phyloP scores from a whole-genome alignment of 2,113 vertebrate species.

The Cheilinus undulatus region DNA sequence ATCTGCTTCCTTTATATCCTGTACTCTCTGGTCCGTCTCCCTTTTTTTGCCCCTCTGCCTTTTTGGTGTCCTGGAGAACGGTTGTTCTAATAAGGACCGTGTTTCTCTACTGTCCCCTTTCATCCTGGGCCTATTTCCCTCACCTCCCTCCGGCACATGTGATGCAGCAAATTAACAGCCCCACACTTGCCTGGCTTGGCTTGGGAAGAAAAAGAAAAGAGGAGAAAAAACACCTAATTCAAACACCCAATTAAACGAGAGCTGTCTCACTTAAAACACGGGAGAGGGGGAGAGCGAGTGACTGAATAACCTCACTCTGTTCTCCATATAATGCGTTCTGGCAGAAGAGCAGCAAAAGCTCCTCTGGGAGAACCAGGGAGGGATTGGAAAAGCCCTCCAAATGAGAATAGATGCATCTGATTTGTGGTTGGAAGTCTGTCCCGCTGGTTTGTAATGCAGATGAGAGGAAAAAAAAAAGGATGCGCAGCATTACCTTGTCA shows the following conservation, averaged over 20 bases:
- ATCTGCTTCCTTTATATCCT: constrained; percentile 53
- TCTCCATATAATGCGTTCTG: constrained; percentile 75
- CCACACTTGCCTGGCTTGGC: constrained; percentile 77
- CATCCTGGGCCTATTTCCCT: constrained; percentile 70
- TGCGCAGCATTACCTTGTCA: constrained; percentile 50
- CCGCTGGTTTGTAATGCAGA: constrained; percentile 68
- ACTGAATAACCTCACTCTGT: constrained; percentile 76
- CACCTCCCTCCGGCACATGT: constrained; percentile 77
- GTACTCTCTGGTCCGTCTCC: constrained; percentile 57
- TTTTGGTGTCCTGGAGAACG: constrained; percentile 63
- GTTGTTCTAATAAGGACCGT: constrained; percentile 69
- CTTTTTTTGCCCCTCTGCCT: constrained; percentile 46
- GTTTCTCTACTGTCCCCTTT: constrained; percentile 73
- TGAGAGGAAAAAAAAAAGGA: constrained; percentile 40
- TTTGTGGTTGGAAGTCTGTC: constrained; percentile 74
- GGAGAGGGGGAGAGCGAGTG: constrained; percentile 64
- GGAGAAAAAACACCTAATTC: constrained; percentile 68
- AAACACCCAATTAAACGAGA: constrained; percentile 81
- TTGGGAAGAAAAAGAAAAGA: constrained; percentile 73
- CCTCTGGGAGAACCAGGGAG: constrained; percentile 68
- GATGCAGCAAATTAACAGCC: constrained; percentile 80
- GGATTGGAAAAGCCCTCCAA: constrained; percentile 72
- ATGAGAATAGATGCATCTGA: constrained; percentile 77
- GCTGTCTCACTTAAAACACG: constrained; percentile 75
- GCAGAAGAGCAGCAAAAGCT: constrained; percentile 69